These are phyloP conservation scores for Machimus atricapillus DNA, from an alignment of 2,888 invertebrate species.

Conservation along the genomic window DNA sequence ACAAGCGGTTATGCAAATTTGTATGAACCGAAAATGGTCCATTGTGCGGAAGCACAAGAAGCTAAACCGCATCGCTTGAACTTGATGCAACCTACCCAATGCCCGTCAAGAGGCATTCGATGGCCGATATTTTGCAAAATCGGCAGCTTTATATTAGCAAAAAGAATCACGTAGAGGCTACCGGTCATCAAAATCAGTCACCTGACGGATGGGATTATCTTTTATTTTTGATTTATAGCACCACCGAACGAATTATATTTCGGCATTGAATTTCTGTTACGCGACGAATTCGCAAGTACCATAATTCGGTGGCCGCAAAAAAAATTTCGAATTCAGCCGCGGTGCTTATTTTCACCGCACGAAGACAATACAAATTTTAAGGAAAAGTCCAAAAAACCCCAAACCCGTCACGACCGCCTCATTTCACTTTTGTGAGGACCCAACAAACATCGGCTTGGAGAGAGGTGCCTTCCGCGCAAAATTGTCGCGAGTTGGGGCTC, in stretches of 20 bases:
- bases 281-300: background rate
- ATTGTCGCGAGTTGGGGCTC: background rate
- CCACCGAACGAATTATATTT: background rate
- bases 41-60: background rate
- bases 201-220: background rate
- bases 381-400: constrained; percentile 27
- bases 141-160: background rate
- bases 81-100: background rate
- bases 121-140: background rate
- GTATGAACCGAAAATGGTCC: background rate
- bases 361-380: background rate
- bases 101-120: background rate
- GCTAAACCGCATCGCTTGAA: background rate
- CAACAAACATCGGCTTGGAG: background rate
- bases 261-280: background rate
- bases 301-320: background rate
- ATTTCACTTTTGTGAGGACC: constrained; percentile 18
- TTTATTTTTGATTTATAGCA: constrained; percentile 25
- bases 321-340: background rate
- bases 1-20: background rate
- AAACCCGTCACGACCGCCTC: background rate
- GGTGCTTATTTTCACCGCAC: background rate
- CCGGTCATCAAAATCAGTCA: constrained; percentile 15
- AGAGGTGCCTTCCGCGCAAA: background rate
- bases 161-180: constrained; percentile 16